phyloP scores from a whole-genome alignment of 92 coral and sea anemone genomes.

The Virgularia gustaviana region DNA sequence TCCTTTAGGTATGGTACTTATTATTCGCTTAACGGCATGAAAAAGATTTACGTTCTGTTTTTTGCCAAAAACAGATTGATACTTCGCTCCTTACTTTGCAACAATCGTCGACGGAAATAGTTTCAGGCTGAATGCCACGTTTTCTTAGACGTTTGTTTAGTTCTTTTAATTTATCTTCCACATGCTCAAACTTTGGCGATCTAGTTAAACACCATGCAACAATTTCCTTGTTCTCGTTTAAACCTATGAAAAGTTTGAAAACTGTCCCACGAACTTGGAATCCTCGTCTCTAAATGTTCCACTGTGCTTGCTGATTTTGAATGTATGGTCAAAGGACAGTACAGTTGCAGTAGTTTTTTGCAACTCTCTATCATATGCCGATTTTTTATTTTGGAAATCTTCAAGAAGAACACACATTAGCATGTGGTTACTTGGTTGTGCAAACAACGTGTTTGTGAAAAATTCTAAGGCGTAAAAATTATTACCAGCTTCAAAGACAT shows the following conservation, averaged over 20 bases:
- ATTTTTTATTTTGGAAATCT: slow-evolving; percentile 29
- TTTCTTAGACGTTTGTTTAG: slow-evolving; percentile 26
- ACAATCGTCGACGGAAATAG: slow-evolving; percentile 55
- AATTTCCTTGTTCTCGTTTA: slow-evolving; percentile 38
- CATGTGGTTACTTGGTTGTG: slow-evolving; percentile 36
- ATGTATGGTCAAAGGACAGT: slow-evolving; percentile 44
- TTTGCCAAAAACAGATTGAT: slow-evolving; percentile 24
- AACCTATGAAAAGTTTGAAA: slow-evolving; percentile 37
- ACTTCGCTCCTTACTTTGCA: slow-evolving; percentile 36
- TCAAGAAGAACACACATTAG: slow-evolving; percentile 41
- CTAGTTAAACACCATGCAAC: slow-evolving; percentile 43
- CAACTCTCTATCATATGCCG: slow-evolving; percentile 18
- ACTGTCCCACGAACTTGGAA: slow-evolving; percentile 31
- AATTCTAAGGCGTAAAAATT: slow-evolving; percentile 18
- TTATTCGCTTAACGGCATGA: slow-evolving; percentile 46
- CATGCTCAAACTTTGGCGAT: slow-evolving; percentile 13
- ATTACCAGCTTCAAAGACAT: neutral
- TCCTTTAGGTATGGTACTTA: slow-evolving; percentile 17
- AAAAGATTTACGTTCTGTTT: slow-evolving; percentile 47
- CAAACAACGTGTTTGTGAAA: slow-evolving; percentile 23
- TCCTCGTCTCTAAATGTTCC: slow-evolving; percentile 26
- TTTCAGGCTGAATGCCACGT: slow-evolving; percentile 12
- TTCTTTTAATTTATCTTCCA: neutral
- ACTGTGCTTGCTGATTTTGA: slow-evolving; percentile 44
- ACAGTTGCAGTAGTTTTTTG: slow-evolving; percentile 19